Conservation (phyloP, 2,113 vertebrate genomes). For the Rattus rattus region DNA sequence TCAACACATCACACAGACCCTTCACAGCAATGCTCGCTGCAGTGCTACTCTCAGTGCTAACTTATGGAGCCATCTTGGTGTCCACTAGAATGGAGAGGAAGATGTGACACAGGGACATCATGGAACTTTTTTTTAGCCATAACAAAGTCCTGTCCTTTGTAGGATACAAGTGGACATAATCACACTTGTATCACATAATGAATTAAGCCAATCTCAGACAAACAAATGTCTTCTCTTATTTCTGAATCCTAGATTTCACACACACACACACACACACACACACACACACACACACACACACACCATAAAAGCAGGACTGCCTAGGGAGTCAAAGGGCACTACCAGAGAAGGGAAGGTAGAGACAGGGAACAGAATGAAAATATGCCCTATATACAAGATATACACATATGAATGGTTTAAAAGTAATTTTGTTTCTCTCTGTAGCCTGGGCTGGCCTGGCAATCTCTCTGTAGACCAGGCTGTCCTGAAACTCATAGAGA, state of each 20-base stretch:
- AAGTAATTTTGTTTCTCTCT: background rate
- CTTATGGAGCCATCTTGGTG: too few species aligned
- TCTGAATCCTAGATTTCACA: background rate
- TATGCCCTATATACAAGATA: background rate
- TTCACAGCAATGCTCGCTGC: background rate
- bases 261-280: background rate
- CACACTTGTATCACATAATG: too few species aligned
- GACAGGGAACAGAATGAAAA: background rate
- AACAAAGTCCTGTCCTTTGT: background rate
- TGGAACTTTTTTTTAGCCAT: background rate
- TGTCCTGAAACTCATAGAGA: too few species aligned
- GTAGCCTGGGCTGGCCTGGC: too few species aligned
- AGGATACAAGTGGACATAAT: background rate
- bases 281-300: background rate
- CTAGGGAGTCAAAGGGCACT: background rate
- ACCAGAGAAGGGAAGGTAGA: background rate
- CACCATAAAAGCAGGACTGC: background rate
- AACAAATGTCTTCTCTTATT: background rate
- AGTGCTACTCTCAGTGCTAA: background rate
- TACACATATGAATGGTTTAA: background rate
- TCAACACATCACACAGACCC: background rate
- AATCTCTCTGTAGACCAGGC: background rate
- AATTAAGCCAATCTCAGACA: background rate
- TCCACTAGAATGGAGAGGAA: background rate
- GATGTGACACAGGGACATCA: background rate